Percentiles rank a stretch among this genome's conserved stretches.
These are phyloP conservation scores for Copidosoma aretas DNA, from an alignment of 2,888 invertebrate genomes.

Conservation along the genomic window DNA sequence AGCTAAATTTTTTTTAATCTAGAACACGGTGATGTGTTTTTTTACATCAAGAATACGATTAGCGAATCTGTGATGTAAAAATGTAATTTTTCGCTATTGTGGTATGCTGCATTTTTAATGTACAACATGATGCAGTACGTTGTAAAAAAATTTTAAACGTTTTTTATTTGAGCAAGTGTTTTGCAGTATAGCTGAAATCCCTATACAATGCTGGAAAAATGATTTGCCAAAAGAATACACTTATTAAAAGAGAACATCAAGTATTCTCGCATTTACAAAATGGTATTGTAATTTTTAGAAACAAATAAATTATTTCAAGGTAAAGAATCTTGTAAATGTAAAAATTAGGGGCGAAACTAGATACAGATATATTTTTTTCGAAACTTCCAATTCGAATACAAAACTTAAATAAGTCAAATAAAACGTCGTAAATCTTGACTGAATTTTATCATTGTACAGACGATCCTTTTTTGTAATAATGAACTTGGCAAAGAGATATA, in stretches of 20 bases:
- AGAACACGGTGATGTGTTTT: not conserved
- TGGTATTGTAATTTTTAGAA: not conserved
- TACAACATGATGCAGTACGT: constrained; percentile 18
- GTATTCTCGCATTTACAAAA: not conserved
- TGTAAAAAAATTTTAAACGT: constrained; percentile 12
- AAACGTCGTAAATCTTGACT: constrained; percentile 6
- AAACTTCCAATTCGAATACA: constrained; percentile 13
- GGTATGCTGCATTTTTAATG: not conserved
- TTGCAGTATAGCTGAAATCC: constrained; percentile 9
- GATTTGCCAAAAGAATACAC: constrained; percentile 15
- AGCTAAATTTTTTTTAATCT: not conserved
- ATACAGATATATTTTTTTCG: constrained; percentile 7
- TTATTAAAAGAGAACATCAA: constrained; percentile 3
- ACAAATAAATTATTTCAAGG: not conserved
- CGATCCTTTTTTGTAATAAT: constrained; percentile 19
- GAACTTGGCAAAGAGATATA: constrained; percentile 15
- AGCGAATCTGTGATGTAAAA: not conserved
- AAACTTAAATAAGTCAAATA: not conserved
- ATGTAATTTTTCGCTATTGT: not conserved
- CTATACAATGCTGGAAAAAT: constrained; percentile 20
- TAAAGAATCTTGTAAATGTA: not conserved
- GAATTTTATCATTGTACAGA: constrained; percentile 21
- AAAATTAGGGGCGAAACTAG: not conserved
- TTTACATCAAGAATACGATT: not conserved
- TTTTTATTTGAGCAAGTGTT: constrained; percentile 11